phyloP scores from a whole-genome alignment of 2,888 invertebrate genomes.

The Cenopis cana region DNA sequence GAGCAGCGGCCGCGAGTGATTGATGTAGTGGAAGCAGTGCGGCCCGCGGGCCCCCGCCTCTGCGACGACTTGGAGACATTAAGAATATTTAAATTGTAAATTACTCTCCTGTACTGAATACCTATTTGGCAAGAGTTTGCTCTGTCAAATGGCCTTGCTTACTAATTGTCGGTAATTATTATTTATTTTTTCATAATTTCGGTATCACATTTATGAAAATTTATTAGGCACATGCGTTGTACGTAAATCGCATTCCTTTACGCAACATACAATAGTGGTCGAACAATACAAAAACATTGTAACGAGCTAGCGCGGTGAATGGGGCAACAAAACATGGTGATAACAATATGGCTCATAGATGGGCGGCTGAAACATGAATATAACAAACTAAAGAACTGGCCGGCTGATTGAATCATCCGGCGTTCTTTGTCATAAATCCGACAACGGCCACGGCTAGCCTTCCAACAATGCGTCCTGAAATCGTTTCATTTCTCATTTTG shows the following conservation, averaged over 20 bases:
- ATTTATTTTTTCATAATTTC: not conserved
- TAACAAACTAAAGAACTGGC: slow-evolving; percentile 83
- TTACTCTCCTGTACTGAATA: slow-evolving; percentile 83
- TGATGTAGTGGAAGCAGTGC: slow-evolving; percentile 82
- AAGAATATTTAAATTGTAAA: slow-evolving; percentile 85
- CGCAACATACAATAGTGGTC: slow-evolving; percentile 10
- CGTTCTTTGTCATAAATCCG: slow-evolving; percentile 85
- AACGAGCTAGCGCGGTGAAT: slow-evolving; percentile 57
- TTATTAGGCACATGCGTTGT: not conserved
- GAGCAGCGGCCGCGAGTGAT: slow-evolving; percentile 82
- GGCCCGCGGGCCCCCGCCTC: slow-evolving; percentile 49
- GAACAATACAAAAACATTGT: slow-evolving; percentile 31
- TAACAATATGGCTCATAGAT: slow-evolving; percentile 76
- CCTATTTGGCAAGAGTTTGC: slow-evolving; percentile 58
- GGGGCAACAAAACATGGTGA: slow-evolving; percentile 69
- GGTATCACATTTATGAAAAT: not conserved
- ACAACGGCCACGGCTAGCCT: slow-evolving; percentile 81
- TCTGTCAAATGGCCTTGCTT: not conserved
- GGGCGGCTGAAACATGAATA: slow-evolving; percentile 78
- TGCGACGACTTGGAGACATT: slow-evolving; percentile 82
- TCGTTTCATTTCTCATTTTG: slow-evolving; percentile 85
- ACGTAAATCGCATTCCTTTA: slow-evolving; percentile 11
- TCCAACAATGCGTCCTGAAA: slow-evolving; percentile 84
- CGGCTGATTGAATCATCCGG: slow-evolving; percentile 83
- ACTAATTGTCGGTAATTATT: slow-evolving; percentile 9